Evolutionary conservation across 2,797 vertebrate species (phyloP), one percentile per base, ranked within the genome.

Genomic region (Melanotaenia nigrans): DNA sequence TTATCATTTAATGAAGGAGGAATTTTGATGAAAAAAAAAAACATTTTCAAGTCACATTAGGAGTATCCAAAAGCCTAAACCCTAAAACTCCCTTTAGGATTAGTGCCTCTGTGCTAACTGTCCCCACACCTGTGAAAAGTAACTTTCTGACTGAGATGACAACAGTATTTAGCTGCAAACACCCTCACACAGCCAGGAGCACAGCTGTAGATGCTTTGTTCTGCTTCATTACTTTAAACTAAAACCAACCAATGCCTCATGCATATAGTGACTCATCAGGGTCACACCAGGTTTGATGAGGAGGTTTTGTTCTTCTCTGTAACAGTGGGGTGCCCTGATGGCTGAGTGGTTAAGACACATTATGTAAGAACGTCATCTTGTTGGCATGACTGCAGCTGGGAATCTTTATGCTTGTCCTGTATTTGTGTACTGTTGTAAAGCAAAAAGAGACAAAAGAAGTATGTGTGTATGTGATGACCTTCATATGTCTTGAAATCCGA

Each of bases 251-350:
- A 57, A 45, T n/a, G 32, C n/a, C 24, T 49, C 24, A 71, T 49
- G 42, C 61, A 71, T 13, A 30, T 54, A 10, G 61, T 71, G 69
- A 64, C 61, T 64, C 69, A 64, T 57, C 57, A 38, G 45, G 45
- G 18, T 35, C 33, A 22, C 57, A 53, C 35, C 38, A 45, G 53
- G 40, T 49, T 25, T 64, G 60, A 71, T 32, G 53, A 55, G 25
- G 49, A 56, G 30, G 42, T 62, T 56, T 47, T 16, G 51, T 55
- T 56, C 30, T 47, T 9, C 33, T 71, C 40, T 47, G 22, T 11
- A 8, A n/a, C 30, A 20, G 61, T 35, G 22, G 24, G 32, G 35
- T 28, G 51, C 6, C 32, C 54, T 57, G 25, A 36, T 35, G 11
- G 54, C 11, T 30, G 35, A 53, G 35, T n/a, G 69, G 36, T 36